Evolutionary conservation across 2,888 invertebrate genomes (phyloP), one percentile per base, ranked within the genome.

Genomic region (Ditylenchus weischeri): DNA sequence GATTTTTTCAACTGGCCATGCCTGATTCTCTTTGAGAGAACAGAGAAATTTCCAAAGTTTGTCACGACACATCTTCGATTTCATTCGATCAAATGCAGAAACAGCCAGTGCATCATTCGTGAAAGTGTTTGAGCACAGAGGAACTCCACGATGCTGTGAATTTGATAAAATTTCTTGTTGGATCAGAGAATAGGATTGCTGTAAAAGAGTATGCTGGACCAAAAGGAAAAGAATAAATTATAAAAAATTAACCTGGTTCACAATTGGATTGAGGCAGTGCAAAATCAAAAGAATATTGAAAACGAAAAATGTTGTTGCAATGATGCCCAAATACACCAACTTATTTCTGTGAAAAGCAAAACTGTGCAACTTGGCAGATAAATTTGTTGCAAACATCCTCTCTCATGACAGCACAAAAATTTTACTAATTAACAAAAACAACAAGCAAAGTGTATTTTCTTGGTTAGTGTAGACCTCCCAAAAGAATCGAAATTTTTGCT

Each of bases 41-140:
- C 79, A 79, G 43, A 62, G 38, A 36, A 65, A 57, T 62, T 70
- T 29, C 43, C 21, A 62, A 0, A 77, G 66, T 59, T 72, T 69
- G 13, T 58, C 43, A 61, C 69, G 64, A 62, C 79, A 79, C 18
- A 57, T 54, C 13, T 69, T 63, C 2, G 73, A 72, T 60, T 74
- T 75, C 54, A 76, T 79, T 19, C 79, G 69, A 11, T 70, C 65
- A 18, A 76, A 65, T 11, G 79, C 79, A 51, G 71, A 72, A 23
- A 65, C 62, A 6, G 77, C 76, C 43, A 78, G 68, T 21, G 65
- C 29, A 50, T 75, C 76, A 29, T 23, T 23, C 1, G 15, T 18
- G 15, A 43, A 43, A 54, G 54, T 54, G 29, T 54, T 54, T 54
- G 21, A 23, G 54, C 54, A 54, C 15, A 2, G 23, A 23, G 2